Percentiles rank a stretch among this genome's conserved stretches.
These are phyloP conservation scores for Ladona fulva DNA, from an alignment of 1,140 invertebrate genomes.

Conservation along the genomic window DNA sequence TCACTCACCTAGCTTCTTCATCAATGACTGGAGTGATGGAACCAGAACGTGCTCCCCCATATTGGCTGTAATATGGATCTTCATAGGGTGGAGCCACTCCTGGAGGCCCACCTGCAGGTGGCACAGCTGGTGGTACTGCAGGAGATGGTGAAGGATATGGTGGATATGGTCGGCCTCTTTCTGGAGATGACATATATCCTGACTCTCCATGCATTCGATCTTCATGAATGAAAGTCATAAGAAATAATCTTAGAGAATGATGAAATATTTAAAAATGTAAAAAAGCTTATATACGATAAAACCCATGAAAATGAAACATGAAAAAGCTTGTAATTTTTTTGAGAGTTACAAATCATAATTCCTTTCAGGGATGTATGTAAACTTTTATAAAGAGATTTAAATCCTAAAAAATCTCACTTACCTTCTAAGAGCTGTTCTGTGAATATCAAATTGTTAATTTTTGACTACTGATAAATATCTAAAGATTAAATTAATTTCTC, in stretches of 20 bases:
- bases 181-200: slow-evolving; percentile 81
- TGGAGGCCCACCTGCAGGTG: slow-evolving; percentile 22
- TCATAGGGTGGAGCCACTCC: slow-evolving; percentile 47
- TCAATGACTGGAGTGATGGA: slow-evolving; percentile 82
- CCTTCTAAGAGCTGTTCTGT: no score
- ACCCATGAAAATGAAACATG: no score
- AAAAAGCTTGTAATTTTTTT: no score
- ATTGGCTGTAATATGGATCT: slow-evolving; percentile 78
- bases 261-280: neutral
- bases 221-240: slow-evolving; percentile 25
- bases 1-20: slow-evolving; percentile 70
- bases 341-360: neutral
- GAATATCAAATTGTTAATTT: no score
- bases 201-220: slow-evolving; percentile 52
- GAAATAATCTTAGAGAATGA: neutral
- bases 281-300: neutral
- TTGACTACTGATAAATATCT: no score
- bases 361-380: neutral
- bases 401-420: no score
- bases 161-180: slow-evolving; percentile 51
- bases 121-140: slow-evolving; percentile 22
- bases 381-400: no score
- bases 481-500: no score
- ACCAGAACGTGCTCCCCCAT: slow-evolving; percentile 52
- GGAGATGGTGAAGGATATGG: slow-evolving; percentile 21